Percentiles rank a stretch among this genome's conserved stretches.
These are phyloP conservation scores for Cossypha caffra DNA, from an alignment of 2,797 vertebrate species.

Conservation along the genomic window DNA sequence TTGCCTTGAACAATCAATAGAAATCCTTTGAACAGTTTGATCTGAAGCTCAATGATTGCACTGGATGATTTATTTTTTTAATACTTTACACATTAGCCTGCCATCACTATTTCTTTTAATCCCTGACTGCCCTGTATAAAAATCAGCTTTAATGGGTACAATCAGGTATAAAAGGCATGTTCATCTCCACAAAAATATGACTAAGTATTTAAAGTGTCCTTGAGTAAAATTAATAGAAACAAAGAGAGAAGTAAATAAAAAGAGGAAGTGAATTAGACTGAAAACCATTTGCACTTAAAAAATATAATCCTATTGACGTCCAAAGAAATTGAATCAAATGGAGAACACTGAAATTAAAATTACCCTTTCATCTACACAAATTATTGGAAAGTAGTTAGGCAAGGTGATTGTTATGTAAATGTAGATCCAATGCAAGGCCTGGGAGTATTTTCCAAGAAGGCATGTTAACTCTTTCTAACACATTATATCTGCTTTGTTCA, in stretches of 20 bases:
- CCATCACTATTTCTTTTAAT: neutral
- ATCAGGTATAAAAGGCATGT: neutral
- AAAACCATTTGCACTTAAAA: neutral
- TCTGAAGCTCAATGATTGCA: neutral
- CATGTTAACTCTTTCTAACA: neutral
- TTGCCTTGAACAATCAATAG: neutral
- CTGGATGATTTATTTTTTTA: neutral
- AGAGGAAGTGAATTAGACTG: neutral
- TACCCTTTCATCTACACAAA: neutral
- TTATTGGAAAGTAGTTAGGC: neutral
- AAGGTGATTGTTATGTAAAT: conserved; percentile 3
- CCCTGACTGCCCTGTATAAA: neutral
- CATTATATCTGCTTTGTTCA: neutral
- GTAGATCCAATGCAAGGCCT: neutral
- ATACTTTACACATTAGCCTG: neutral
- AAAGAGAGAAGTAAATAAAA: neutral
- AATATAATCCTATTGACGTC: neutral
- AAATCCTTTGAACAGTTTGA: neutral
- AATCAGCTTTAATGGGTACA: neutral
- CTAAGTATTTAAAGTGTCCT: neutral
- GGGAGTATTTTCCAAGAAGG: neutral
- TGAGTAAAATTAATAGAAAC: neutral
- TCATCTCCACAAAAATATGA: neutral
- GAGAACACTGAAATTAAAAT: neutral
- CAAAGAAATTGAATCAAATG: neutral